Evolutionary conservation across 2,888 invertebrate species (phyloP).

Genomic region (Meganola albula): DNA sequence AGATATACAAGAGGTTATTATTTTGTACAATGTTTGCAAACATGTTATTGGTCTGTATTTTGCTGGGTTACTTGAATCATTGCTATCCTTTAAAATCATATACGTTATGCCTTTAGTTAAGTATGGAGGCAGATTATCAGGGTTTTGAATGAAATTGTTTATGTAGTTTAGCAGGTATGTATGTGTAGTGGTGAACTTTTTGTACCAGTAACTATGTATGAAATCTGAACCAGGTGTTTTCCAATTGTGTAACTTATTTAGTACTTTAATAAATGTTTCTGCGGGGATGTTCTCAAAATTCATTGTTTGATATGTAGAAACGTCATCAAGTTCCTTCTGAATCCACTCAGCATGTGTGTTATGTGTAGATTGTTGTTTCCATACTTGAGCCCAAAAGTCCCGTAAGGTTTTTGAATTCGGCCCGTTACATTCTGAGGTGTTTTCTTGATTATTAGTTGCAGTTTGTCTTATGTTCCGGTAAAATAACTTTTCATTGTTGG

Average conservation of each 20-base stretch:
- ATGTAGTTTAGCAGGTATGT: slow-evolving; percentile 3
- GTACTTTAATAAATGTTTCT: slow-evolving; percentile 6
- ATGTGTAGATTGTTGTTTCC: background rate
- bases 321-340: background rate
- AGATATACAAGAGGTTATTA: slow-evolving; percentile 19
- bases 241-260: slow-evolving; percentile 15
- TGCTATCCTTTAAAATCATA: slow-evolving; percentile 22
- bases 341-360: slow-evolving; percentile 1
- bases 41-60: slow-evolving; percentile 31
- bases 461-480: background rate
- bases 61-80: slow-evolving; percentile 16
- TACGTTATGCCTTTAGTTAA: slow-evolving; percentile 10
- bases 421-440: background rate
- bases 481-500: slow-evolving; percentile 1
- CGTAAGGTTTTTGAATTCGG: background rate
- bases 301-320: slow-evolving; percentile 12
- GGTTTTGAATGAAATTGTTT: slow-evolving; percentile 11
- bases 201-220: slow-evolving; percentile 19
- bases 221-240: slow-evolving; percentile 18
- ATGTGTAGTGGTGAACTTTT: slow-evolving; percentile 13
- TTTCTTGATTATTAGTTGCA: background rate
- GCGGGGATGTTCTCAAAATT: slow-evolving; percentile 13
- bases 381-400: background rate
- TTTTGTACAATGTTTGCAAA: slow-evolving; percentile 27
- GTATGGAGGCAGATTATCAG: slow-evolving; percentile 11